Evolutionary conservation across 2,113 vertebrate genomes (phyloP), one percentile per base, ranked within the genome.

Genomic region (Micromys minutus): DNA sequence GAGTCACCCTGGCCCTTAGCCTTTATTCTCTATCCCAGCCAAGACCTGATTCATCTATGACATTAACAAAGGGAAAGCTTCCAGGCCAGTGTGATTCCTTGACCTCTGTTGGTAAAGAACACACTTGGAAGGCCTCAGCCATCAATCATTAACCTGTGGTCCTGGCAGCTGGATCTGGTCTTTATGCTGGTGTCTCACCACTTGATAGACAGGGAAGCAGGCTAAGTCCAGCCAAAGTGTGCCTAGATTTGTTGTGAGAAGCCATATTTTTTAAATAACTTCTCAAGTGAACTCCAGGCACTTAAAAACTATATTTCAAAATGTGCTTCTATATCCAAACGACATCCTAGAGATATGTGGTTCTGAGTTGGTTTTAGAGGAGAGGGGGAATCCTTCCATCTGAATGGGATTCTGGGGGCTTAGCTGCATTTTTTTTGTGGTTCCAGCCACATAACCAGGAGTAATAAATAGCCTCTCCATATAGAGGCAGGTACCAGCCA

Each of bases 101-200:
- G 92, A 67, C 90, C 89, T 90, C 87, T 91, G 21, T 93, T 88
- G 81, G 83, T 87, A 96, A 93, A 93, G 84, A 81, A 90, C 92
- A 87, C 84, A 90, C 89, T 36, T 83, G 12, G 50, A 59, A 91
- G 93, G 88, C 77, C 75, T 95, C n/a, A 71, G 1, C 22, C 3
- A 72, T 91, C 69, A 94, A 93, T 95, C 5, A 88, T 95, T 96
- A 97, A 95, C 87, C 79, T 26, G 21, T 29, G 65, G 6, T 17
- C 50, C 74, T 26, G 72, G 81, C 15, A n/a, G 39, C 13, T 57
- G 61, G 65, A 69, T 85, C 87, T 21, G 7, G 52, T 5, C 34
- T 92, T 94, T 61, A 39, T 31, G 67, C 47, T 34, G 55, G 10
- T 55, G 55, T 55, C 47, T 91, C 7, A 80, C 59, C 61, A 55